Evolutionary conservation across 2,113 vertebrate genomes (phyloP), one percentile per base, ranked within the genome.

Genomic region (Rostratula benghalensis): DNA sequence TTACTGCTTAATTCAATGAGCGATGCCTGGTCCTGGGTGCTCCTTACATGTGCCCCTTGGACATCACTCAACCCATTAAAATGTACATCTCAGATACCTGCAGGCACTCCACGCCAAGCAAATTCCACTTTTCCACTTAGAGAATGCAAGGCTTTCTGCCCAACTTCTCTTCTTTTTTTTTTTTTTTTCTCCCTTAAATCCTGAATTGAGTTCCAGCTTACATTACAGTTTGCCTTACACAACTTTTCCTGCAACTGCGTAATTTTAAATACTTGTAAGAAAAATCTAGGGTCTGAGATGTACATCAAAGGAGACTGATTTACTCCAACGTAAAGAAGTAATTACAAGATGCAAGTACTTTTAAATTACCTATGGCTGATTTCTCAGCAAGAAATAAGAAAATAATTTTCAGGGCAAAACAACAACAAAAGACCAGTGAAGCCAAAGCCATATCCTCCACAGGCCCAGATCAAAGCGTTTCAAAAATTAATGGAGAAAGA

Each of bases 51-150:
- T 15, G 30, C 10, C 24, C 25, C 41, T 14, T 3, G 10, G 3
- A 33, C 5, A 6, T 8, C n/a, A 57, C 41, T 70, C 57, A 50
- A 1, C 11, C 39, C 73, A 35, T 25, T 41, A 33, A n/a, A 57
- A 37, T 1, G 14, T 1, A 11, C 30, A 24, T 11, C 4, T 5
- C 16, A 48, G 48, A 51, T 8, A 56, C 33, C 31, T 1, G 7
- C 11, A 46, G 64, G 22, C n/a, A 33, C 14, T 4, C 48, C 25
- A 2, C 1, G 0, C 4, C 1, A 1, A 39, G 13, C 0, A 0
- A 75, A 71, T 35, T 41, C 22, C 63, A 23, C 70, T 35, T 45
- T 48, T 64, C 48, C 50, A 39, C 57, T 9, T 11, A 41, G 30
- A 63, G 25, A 91, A 73, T 1, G 19, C 39, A 50, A 28, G 6